Evolutionary conservation across 2,113 vertebrate species (phyloP).

Genomic region (Alces alces): DNA sequence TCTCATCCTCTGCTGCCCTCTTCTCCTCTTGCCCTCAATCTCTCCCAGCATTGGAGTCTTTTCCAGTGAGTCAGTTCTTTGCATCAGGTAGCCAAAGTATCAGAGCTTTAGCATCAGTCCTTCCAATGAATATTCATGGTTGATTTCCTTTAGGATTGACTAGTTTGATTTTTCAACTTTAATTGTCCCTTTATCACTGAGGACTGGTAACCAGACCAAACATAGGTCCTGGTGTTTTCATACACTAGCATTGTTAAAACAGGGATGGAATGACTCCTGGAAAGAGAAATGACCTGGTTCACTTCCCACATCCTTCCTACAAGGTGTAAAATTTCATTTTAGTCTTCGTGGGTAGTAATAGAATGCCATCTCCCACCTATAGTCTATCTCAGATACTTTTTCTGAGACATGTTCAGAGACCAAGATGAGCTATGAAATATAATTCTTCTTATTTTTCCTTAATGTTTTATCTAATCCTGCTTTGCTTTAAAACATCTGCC

Average conservation of each 20-base stretch:
- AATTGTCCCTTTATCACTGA: not conserved
- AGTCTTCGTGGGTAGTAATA: not conserved
- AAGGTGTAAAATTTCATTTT: not conserved
- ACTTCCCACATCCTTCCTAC: not conserved
- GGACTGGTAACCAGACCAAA: not conserved
- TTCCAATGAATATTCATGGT: not conserved
- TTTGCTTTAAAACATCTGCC: not conserved
- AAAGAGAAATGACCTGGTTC: not conserved
- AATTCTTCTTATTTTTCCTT: not conserved
- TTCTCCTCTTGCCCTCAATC: not conserved
- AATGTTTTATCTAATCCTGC: not conserved
- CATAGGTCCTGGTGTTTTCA: not conserved
- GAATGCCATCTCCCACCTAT: not conserved
- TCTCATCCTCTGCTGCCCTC: not conserved
- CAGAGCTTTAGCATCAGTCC: not conserved
- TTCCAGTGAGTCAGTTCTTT: not conserved
- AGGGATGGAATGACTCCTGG: not conserved
- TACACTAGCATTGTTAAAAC: not conserved
- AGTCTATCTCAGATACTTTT: not conserved
- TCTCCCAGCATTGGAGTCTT: not conserved
- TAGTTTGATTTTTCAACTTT: not conserved
- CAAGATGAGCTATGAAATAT: not conserved
- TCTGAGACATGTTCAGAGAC: not conserved
- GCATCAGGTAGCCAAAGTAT: not conserved
- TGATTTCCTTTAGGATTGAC: not conserved